Evolutionary conservation across 1,140 invertebrate genomes (phyloP), one percentile per base, ranked within the genome.

Genomic region (Chymomyza costata): DNA sequence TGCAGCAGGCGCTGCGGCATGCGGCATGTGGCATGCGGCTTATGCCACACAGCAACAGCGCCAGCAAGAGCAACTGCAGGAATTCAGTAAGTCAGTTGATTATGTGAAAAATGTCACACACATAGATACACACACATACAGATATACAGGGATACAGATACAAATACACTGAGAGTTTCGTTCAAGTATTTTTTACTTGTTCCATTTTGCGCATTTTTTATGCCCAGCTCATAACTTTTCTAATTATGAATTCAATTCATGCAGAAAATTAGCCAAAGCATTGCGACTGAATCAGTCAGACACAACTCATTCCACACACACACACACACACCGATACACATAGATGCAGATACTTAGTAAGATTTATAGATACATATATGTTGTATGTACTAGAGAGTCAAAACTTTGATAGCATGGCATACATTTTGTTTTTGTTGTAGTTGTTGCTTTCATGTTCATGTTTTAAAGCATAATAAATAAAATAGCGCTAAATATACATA

Each of bases 21-120:
- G 34, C 34, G 28, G 13, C 48, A 3, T 37, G 18, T 39, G 17
- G 11, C 52, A 31, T n/a, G 25, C 41, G 32, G n/a, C 43, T 32
- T 28, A 45, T 61, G 57, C 58, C 52, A 61, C 53, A 56, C 58
- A 61, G 52, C 57, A 31, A 39, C 57, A 48, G 19, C 25, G n/a
- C n/a, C n/a, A 31, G 15, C 48, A 34, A 34, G 3, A 34, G 32
- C 32, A 34, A 14, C 32, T 5, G 11, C 32, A 34, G 71, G 73
- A 78, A 80, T 78, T 60, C 49, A 71, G 65, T 15, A 65, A 63
- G 70, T 28, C 62, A 78, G 62, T 78, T 65, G 73, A 78, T 78
- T 78, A 78, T 78, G 73, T 80, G 73, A 80, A 80, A 78, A 78
- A 78, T 78, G 73, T 80, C 67, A 73, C 73, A 71, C 67, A 64